Percentiles rank a stretch among this genome's conserved stretches.
These are phyloP conservation scores for Phoxinus phoxinus DNA, from an alignment of 2,113 vertebrate species.

Conservation along the genomic window DNA sequence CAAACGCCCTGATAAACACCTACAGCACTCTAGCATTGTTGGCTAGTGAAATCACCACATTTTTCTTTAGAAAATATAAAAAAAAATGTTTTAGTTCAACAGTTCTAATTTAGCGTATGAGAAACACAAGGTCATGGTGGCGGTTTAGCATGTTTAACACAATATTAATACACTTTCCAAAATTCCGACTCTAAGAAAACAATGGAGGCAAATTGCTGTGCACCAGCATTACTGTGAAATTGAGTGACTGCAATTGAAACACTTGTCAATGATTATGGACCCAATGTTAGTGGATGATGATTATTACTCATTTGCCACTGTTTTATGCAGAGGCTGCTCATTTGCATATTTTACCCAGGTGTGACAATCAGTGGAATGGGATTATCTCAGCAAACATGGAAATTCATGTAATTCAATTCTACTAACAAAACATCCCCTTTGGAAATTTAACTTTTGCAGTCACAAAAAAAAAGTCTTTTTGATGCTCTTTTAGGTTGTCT, in stretches of 20 bases:
- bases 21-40: not conserved
- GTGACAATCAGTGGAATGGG: conserved; percentile 58
- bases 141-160: not conserved
- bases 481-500: not conserved
- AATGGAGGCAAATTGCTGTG: conserved; percentile 41
- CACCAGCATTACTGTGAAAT: conserved; percentile 56
- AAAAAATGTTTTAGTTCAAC: not conserved
- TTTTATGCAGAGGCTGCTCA: conserved; percentile 47
- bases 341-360: conserved; percentile 63
- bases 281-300: conserved; percentile 55
- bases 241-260: conserved; percentile 51
- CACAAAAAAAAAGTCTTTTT: conserved; percentile 10
- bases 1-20: not conserved
- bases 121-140: not conserved
- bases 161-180: conserved; percentile 21
- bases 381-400: conserved; percentile 56
- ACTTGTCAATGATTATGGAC: conserved; percentile 58
- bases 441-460: conserved; percentile 30
- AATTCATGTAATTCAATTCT: conserved; percentile 60
- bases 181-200: conserved; percentile 30
- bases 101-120: not conserved
- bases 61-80: not conserved
- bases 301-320: conserved; percentile 57
- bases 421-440: conserved; percentile 54
- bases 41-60: not conserved